A percentile compares a stretch with the other conserved stretches of the same genome.
These are phyloP conservation scores for Habrosyne pyritoides DNA, from an alignment of 2,888 invertebrate genomes.

Conservation along the genomic window DNA sequence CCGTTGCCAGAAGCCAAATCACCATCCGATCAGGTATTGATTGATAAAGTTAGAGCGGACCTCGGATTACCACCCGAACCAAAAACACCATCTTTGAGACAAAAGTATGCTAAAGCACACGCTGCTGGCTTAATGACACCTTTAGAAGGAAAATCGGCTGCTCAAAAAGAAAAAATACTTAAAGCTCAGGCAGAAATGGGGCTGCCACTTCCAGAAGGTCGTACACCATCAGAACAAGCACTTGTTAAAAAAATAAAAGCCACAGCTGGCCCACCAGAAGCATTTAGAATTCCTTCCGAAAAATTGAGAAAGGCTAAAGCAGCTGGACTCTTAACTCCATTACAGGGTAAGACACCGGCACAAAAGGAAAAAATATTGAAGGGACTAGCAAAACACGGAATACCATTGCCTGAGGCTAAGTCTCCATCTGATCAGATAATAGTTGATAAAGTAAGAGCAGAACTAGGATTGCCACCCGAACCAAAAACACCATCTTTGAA, in stretches of 20 bases:
- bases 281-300: slow-evolving; percentile 17
- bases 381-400: slow-evolving; percentile 12
- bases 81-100: not conserved
- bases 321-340: slow-evolving; percentile 35
- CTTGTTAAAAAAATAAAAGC: slow-evolving; percentile 25
- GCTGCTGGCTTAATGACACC: slow-evolving; percentile 29
- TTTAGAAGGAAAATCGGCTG: slow-evolving; percentile 17
- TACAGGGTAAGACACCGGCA: slow-evolving; percentile 35
- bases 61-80: too few relatives aligned
- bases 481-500: slow-evolving; percentile 30
- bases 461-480: slow-evolving; percentile 40
- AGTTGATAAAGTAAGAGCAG: slow-evolving; percentile 37
- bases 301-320: slow-evolving; percentile 33
- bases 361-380: slow-evolving; percentile 38
- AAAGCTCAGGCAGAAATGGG: slow-evolving; percentile 25
- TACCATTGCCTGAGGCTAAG: slow-evolving; percentile 17
- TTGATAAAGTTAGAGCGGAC: too few relatives aligned
- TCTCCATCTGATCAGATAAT: slow-evolving; percentile 20
- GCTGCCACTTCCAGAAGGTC: slow-evolving; percentile 24
- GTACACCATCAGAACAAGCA: slow-evolving; percentile 23
- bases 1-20: too few relatives aligned
- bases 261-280: not conserved
- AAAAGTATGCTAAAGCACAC: slow-evolving; percentile 10
- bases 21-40: too few relatives aligned
- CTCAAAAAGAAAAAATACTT: slow-evolving; percentile 23